Base-by-base conservation (phyloP, 2,113 vertebrate species). In the Catharus bicknelli region DNA sequence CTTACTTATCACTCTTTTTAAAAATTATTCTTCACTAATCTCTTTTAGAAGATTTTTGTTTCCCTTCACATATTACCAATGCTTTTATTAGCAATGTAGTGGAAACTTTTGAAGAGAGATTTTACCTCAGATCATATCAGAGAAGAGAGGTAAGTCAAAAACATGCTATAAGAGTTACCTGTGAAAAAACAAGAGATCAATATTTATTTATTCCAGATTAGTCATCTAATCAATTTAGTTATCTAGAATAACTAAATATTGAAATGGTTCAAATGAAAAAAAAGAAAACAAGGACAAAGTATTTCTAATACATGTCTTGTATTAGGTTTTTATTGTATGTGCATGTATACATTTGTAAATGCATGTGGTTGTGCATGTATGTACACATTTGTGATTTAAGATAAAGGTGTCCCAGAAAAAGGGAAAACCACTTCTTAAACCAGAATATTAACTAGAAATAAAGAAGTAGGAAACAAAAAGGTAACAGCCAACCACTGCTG, bases 341-440 rank as follows among this genome's bases (percentile, higher is more conserved):
- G 26, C 2, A 4, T 27, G 11, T 1, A 2, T 10, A 3, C 20
- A 7, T 7, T 8, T 15, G 4, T 5, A 5, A 7, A 25, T 23
- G 11, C 8, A 17, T 20, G 5, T 16, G 25, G 26, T 4, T 1
- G 0, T 4, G 1, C 5, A 9, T 9, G 10, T 11, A 17, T 12
- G 5, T 25, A 42, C 9, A 34, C 20, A 51, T 40, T 17, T 68
- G 14, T 83, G 36, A 74, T 63, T 81, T 72, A 45, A 66, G 12
- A 20, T 22, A 20, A 26, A 45, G 42, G 1, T 34, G 14, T 47
- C 23, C 50, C 27, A 83, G 13, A 0, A 16, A 90, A 59, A 45
- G 17, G 13, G 4, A 73, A 79, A 63, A 68, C 2, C 11, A 57
- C 58, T 76, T 51, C 40, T 67, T 80, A 42, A 57, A 23, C 8